These are phyloP conservation scores for Tupiocoris notatus DNA, from an alignment of 2,888 invertebrate genomes.

Conservation along the genomic window DNA sequence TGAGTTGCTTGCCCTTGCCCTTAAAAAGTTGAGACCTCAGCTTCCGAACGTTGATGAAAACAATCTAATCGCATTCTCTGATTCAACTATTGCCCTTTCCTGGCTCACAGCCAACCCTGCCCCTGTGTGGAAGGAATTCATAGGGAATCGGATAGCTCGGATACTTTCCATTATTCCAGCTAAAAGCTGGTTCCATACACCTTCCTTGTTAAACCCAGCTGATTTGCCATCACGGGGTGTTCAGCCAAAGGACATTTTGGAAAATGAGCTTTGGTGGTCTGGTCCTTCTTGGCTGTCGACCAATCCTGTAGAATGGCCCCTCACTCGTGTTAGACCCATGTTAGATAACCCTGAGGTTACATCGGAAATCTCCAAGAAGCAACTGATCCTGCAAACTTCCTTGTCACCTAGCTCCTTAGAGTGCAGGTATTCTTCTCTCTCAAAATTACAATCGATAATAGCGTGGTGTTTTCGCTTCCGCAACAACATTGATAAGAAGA, in stretches of 20 bases:
- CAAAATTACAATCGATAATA: background rate
- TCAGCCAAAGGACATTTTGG: background rate
- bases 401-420: too few species aligned
- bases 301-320: background rate
- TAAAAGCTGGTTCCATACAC: constrained; percentile 1
- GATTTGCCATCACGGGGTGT: constrained; percentile 7
- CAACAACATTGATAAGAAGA: background rate
- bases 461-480: background rate
- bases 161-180: background rate
- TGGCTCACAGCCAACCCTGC: background rate
- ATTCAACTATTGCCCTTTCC: background rate
- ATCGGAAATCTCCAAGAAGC: background rate
- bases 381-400: background rate
- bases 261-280: constrained; percentile 5
- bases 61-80: background rate
- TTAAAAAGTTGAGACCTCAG: background rate
- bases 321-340: background rate
- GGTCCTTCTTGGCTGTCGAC: constrained; percentile 12
- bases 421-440: background rate
- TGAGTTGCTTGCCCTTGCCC: background rate
- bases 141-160: constrained; percentile 3
- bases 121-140: constrained; percentile 7
- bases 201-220: background rate
- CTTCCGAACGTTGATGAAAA: background rate
- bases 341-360: background rate